Evolutionary conservation across 2,113 vertebrate species (phyloP).

Genomic region (Zingel zingel): DNA sequence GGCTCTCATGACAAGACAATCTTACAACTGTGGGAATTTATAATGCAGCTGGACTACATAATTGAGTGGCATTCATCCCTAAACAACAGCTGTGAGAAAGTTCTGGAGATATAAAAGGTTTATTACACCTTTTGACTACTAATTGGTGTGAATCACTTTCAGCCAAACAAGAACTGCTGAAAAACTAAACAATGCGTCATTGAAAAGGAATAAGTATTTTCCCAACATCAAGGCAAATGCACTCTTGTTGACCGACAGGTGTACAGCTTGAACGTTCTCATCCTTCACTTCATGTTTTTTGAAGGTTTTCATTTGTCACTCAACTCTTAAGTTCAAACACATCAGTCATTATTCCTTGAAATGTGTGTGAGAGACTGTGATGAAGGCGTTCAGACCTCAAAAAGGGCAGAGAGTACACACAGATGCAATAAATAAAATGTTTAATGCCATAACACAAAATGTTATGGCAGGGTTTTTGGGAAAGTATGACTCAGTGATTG

Average conservation of each 20-base stretch:
- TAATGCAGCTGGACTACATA: constrained; percentile 17
- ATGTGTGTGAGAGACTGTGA: background rate
- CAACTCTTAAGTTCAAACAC: background rate
- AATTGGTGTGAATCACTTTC: constrained; percentile 13
- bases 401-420: background rate
- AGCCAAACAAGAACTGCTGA: constrained; percentile 8
- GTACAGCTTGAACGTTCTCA: constrained; percentile 4
- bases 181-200: constrained; percentile 27
- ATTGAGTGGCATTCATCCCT: constrained; percentile 49
- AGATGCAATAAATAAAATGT: background rate
- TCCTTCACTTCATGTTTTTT: background rate
- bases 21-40: constrained; percentile 66
- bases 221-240: constrained; percentile 10
- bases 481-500: background rate
- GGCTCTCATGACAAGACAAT: constrained; percentile 62
- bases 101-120: constrained; percentile 32
- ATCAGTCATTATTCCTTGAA: background rate
- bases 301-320: background rate
- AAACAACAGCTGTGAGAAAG: constrained; percentile 67
- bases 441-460: background rate
- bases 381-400: background rate
- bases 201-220: constrained; percentile 25
- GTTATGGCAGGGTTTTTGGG: no score
- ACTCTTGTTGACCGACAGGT: background rate
- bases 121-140: constrained; percentile 42